phyloP scores from a whole-genome alignment of 2,113 vertebrate species.

The Emydocephalus ijimae region DNA sequence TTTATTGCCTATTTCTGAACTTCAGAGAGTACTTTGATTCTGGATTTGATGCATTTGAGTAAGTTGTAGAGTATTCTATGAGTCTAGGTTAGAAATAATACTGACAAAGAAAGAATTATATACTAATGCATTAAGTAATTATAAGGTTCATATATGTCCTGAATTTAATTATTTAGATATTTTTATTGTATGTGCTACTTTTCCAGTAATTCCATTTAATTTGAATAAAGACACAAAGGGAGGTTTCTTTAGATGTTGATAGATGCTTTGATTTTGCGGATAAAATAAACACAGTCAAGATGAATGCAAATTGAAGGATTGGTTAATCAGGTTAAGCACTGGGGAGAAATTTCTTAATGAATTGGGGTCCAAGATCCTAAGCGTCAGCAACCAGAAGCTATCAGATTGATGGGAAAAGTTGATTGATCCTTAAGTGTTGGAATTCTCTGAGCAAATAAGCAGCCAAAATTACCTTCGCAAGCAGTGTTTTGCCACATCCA shows the following conservation, averaged over 20 bases:
- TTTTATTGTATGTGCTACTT: neutral
- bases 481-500: constrained; percentile 92
- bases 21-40: neutral
- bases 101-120: neutral
- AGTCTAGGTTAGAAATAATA: neutral
- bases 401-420: neutral
- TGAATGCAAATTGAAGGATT: neutral
- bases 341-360: neutral
- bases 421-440: neutral
- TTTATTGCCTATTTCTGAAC: neutral
- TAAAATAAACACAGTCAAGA: neutral
- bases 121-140: neutral
- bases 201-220: neutral
- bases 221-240: neutral
- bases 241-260: neutral
- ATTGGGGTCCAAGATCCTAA: neutral
- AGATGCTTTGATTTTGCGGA: neutral
- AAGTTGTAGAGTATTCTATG: neutral
- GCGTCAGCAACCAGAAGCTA: neutral
- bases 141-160: neutral
- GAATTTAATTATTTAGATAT: neutral
- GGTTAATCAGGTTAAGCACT: neutral
- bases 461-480: constrained; percentile 83
- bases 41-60: neutral
- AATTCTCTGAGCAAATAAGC: neutral